A percentile compares a stretch with the other conserved stretches of the same genome.
These are phyloP conservation scores for Nyctibius grandis DNA, from an alignment of 2,797 vertebrate species.

Conservation along the genomic window DNA sequence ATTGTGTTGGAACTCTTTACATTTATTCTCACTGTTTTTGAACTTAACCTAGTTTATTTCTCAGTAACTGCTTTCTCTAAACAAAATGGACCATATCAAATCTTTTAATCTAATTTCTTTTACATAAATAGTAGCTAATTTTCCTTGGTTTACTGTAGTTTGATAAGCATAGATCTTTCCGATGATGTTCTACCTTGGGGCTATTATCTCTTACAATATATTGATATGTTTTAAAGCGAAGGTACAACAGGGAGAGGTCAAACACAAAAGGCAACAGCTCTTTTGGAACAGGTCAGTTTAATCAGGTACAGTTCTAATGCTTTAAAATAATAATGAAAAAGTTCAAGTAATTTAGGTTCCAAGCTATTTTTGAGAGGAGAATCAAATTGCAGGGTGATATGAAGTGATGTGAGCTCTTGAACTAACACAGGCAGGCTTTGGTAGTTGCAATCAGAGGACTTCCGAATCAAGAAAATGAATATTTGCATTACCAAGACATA, in stretches of 20 bases:
- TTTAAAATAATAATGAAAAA: background rate
- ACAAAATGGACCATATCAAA: background rate
- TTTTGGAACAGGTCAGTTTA: background rate
- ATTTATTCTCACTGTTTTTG: background rate
- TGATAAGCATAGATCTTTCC: background rate
- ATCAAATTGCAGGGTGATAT: background rate
- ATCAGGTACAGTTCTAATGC: background rate
- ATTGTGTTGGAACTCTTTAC: background rate
- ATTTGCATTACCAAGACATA: constrained; percentile 32
- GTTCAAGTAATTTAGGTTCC: background rate
- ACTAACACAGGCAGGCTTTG: background rate
- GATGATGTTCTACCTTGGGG: background rate
- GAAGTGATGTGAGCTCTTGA: background rate
- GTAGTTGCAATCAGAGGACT: background rate
- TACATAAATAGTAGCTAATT: background rate
- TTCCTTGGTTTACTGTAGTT: background rate
- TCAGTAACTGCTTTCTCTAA: background rate
- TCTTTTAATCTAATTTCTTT: background rate
- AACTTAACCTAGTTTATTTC: background rate
- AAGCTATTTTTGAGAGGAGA: background rate
- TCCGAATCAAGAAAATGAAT: constrained; percentile 42
- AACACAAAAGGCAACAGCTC: background rate
- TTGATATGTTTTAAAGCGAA: background rate
- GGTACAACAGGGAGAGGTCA: background rate
- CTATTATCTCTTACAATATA: background rate